Base-by-base conservation (phyloP, 2,797 vertebrate genomes). In the Periophthalmus magnuspinnatus region DNA sequence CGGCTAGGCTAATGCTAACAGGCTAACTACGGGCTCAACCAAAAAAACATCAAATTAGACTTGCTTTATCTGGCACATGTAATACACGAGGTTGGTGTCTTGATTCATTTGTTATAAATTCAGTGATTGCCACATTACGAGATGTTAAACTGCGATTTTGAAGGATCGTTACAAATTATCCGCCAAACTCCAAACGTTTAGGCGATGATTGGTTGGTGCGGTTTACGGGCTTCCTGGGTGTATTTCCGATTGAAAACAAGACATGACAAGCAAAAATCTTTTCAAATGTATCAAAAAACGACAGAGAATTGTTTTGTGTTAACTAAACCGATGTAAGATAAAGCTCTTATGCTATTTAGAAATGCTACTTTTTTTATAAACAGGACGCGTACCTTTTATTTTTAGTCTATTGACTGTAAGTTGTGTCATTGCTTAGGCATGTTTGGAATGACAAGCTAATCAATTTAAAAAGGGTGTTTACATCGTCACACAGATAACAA, bases 1-100 rank as follows among this genome's bases (percentile, higher is more conserved):
- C 63, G 10, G 21, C 45, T 58, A 77, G 72, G 86, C 86, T 86
- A 86, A 77, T 52, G 69, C 68, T 62, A 71, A 65, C 68, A 71
- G 74, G 78, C 75, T 28, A 47, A 50, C 28, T 19, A 50, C 24
- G 16, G 24, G 22, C 13, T 13, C 22, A 14, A 28, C 11, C 11
- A n/a, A 9, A 16, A 17, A 13, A 45, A 19, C 17, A 5, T 1
- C 41, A 9, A 7, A 61, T 17, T 0, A 38, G 47, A 64, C 6
- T 19, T 3, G 22, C 2, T 22, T 47, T 28, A 28, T 48, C 36
- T 9, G 16, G 11, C 32, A 34, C n/a, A 32, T 2, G 4, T 8
- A 55, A 5, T 3, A 47, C 74, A 22, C 1, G 5, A 5, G 33
- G 0, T 10, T 0, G 0, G 9, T 0, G 6, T 1, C 13, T 21